Evolutionary conservation across 1,140 invertebrate genomes (phyloP).

Genomic region (Eupristina koningsbergeri): DNA sequence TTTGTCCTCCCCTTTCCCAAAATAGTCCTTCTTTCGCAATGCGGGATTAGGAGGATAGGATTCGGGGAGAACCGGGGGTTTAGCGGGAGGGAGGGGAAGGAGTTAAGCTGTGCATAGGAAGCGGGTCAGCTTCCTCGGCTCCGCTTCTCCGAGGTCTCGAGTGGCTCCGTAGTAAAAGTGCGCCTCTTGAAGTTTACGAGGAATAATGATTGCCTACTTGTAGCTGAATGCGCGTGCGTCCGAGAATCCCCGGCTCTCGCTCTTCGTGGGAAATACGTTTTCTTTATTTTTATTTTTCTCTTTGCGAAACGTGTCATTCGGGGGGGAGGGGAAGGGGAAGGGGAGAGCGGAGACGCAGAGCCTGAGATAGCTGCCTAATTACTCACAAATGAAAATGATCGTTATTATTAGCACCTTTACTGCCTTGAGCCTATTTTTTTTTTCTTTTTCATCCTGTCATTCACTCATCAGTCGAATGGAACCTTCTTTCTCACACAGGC

Average conservation of each 20-base stretch:
- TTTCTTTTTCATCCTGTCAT: background rate
- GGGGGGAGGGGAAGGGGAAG: no score
- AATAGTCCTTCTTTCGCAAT: background rate
- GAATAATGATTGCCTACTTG: constrained; percentile 52
- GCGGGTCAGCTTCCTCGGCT: constrained; percentile 41
- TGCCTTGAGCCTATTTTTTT: background rate
- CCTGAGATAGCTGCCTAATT: constrained; percentile 40
- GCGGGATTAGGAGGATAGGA: background rate
- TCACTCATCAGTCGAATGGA: background rate
- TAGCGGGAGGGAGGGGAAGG: background rate
- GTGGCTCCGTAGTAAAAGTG: constrained; percentile 43
- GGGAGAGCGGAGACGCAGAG: no score
- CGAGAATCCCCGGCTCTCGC: constrained; percentile 20
- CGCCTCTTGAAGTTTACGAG: constrained; percentile 48
- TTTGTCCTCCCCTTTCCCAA: background rate
- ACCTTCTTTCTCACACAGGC: no score
- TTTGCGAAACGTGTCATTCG: background rate
- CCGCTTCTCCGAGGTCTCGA: background rate
- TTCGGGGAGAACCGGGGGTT: background rate
- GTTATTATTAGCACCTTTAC: background rate
- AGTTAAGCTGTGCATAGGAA: constrained; percentile 13
- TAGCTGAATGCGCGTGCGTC: constrained; percentile 30
- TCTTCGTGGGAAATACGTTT: constrained; percentile 46
- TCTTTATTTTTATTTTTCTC: background rate
- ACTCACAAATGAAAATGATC: constrained; percentile 13